Conservation (phyloP, 2,888 invertebrate genomes). For the Aplocera efformata region DNA sequence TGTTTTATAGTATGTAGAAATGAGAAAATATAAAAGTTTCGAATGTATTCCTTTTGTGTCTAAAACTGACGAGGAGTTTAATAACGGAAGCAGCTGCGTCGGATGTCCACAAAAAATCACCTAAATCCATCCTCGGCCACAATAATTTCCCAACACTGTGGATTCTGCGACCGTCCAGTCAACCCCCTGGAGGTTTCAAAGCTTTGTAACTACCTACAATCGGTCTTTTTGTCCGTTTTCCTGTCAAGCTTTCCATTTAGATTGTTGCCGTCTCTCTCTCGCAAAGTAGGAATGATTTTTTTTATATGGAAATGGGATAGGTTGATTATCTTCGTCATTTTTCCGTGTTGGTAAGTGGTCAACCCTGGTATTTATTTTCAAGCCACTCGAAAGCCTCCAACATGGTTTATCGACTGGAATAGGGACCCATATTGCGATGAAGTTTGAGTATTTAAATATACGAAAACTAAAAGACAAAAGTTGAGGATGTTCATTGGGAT, state of each 20-base stretch:
- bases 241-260: slow-evolving; percentile 64
- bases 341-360: too few species aligned
- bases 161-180: slow-evolving; percentile 36
- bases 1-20: too few species aligned
- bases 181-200: slow-evolving; percentile 47
- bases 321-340: slow-evolving; percentile 5
- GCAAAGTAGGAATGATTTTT: slow-evolving; percentile 14
- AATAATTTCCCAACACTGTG: slow-evolving; percentile 22
- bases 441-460: too few species aligned
- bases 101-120: slow-evolving; percentile 18
- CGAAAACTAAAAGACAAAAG: too few species aligned
- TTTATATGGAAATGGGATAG: too few species aligned
- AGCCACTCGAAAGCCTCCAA: too few species aligned
- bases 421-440: too few species aligned
- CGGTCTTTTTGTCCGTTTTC: slow-evolving; percentile 65
- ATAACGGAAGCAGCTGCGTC: slow-evolving; percentile 21
- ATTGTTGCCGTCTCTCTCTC: slow-evolving; percentile 46
- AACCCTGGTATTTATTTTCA: too few species aligned
- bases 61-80: slow-evolving; percentile 4
- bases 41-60: too few species aligned
- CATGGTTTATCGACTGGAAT: too few species aligned
- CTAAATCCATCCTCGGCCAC: slow-evolving; percentile 20
- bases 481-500: too few species aligned
- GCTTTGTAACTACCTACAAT: slow-evolving; percentile 44
- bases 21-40: too few species aligned